A percentile compares a stretch with the other conserved stretches of the same genome.
These are phyloP conservation scores for Aleadryas rufinucha DNA, from an alignment of 2,113 vertebrate species.

Conservation along the genomic window DNA sequence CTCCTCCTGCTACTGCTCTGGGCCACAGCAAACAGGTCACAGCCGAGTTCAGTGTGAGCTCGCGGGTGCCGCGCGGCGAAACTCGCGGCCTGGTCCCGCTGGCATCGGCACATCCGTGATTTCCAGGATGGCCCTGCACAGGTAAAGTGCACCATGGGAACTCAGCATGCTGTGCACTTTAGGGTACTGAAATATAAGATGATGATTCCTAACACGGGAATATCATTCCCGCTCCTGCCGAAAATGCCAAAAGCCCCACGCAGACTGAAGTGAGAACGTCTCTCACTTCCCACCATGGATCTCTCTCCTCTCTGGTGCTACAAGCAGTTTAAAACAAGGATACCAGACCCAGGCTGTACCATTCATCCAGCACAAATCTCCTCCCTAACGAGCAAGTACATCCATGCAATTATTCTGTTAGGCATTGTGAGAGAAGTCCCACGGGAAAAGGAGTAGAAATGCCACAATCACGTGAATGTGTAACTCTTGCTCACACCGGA, in stretches of 20 bases:
- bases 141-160: fast-evolving
- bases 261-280: neutral
- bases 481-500: neutral
- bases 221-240: neutral
- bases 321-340: neutral
- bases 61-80: neutral
- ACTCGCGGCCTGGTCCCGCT: neutral
- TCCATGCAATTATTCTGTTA: neutral
- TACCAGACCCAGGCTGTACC: neutral
- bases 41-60: fast-evolving
- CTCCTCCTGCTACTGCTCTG: neutral
- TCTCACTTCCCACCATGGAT: neutral
- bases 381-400: neutral
- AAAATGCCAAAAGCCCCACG: neutral
- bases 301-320: neutral
- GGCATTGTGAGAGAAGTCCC: fast-evolving
- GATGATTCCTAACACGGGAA: neutral
- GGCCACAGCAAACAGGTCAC: fast-evolving
- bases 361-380: neutral
- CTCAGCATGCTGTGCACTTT: fast-evolving
- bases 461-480: fast-evolving
- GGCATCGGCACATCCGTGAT: fast-evolving
- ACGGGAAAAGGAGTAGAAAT: neutral
- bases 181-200: neutral
- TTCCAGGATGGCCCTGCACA: neutral